phyloP scores from a whole-genome alignment of 2,113 vertebrate genomes.

The Anolis sagrei region DNA sequence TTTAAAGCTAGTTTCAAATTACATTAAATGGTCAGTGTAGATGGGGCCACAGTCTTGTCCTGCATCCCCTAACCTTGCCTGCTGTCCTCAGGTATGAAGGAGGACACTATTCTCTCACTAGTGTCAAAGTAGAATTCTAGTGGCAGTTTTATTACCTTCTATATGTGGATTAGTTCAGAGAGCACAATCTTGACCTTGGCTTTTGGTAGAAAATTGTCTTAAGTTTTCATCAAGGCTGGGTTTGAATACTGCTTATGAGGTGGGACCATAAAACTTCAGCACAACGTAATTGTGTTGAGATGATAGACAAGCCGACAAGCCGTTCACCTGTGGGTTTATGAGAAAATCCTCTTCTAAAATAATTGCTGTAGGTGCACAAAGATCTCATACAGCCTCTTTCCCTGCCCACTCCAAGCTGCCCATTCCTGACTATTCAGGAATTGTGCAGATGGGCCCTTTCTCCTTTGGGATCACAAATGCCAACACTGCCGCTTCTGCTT shows the following conservation, averaged over 20 bases:
- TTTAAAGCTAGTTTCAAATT: too few relatives aligned
- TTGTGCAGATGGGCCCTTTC: slow-evolving; percentile 14
- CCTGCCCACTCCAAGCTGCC: neutral
- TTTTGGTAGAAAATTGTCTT: neutral
- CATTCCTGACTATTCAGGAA: neutral
- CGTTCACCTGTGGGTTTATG: neutral
- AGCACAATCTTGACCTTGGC: neutral
- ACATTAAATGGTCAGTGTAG: too few relatives aligned
- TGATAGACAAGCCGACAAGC: neutral
- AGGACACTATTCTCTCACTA: neutral
- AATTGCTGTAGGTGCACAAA: neutral
- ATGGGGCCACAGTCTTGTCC: too few relatives aligned
- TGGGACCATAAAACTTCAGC: neutral
- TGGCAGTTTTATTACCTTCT: neutral
- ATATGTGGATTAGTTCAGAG: neutral
- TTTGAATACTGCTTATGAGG: neutral
- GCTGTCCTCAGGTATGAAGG: neutral
- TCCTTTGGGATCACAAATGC: slow-evolving; percentile 9
- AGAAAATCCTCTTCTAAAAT: slow-evolving; percentile 12
- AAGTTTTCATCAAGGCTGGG: neutral
- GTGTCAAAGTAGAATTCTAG: neutral
- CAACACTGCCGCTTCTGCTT: neutral
- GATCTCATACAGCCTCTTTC: neutral
- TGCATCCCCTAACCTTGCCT: neutral
- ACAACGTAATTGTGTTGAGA: neutral